Base-by-base conservation (phyloP, 1,140 invertebrate species). In the Ridgeia piscesae region DNA sequence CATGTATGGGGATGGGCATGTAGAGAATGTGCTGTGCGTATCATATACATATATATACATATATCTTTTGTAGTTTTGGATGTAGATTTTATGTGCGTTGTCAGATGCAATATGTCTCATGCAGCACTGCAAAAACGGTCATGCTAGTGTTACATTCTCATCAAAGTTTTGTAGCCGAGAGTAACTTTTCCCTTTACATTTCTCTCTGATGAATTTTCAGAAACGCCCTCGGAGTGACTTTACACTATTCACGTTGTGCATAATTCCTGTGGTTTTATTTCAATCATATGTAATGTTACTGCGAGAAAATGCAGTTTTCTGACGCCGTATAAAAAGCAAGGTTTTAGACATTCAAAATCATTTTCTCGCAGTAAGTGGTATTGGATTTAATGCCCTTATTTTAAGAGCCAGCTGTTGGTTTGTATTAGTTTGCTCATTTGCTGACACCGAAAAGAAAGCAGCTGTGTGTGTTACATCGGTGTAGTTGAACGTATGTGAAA, bases 1-100 rank as follows among this genome's bases (percentile, higher is more conserved):
- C 58, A 77, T 77, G 17, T 77, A 77, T 21, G 58, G 58, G 8
- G 14, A 77, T 14, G 58, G 58, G 58, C 58, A 31, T 77, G 11
- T 77, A 77, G 58, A 21, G 58, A 77, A 77, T 77, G 58, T 77
- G 58, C 58, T 27, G 58, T 21, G 27, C 58, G 58, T 77, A 77
- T 77, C 2, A 77, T 77, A 77, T 77, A 77, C 58, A 77, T 77
- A 77, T 77, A 77, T 77, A 77, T 77, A 77, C 58, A 77, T 77
- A 77, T 77, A 77, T 77, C 58, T 77, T 77, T 77, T 77, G 58
- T 77, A 77, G 58, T 77, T 77, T 77, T 77, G 58, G 58, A 77
- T 77, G 58, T 77, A 77, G 58, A 77, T 77, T 77, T 77, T 77
- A 77, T 77, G 58, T 77, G 58, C 58, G 58, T 77, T 77, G 58